Evolutionary conservation across 2,888 invertebrate genomes (phyloP), one percentile per base, ranked within the genome.

Genomic region (Drosophila ezoana): DNA sequence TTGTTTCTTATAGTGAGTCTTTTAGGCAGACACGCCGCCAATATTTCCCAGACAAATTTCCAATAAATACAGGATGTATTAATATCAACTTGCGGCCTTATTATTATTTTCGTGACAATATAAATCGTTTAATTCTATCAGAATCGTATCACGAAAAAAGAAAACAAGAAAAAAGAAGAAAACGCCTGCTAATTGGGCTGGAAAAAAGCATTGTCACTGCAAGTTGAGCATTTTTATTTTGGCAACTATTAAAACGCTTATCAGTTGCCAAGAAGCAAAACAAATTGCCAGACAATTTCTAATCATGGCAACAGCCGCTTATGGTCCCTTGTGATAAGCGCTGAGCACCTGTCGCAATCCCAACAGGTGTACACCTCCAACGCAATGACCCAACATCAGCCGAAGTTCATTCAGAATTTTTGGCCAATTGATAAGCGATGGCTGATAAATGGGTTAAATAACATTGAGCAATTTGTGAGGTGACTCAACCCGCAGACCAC

Each of bases 341-440:
- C 8, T 33, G 32, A 68, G 69, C 73, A 73, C 62, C 64, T 76
- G 78, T 57, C 63, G 28, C 44, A 56, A n/a, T 61, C 53, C 35
- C 65, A 69, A 28, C 28, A 28, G 28, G 28, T 28, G 28, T 8
- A 8, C 28, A 28, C 28, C 8, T 28, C 28, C 28, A 28, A 28
- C 28, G 28, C 28, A 8, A 28, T 28, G 28, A 28, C 28, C 28
- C 28, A 28, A 8, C 28, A 28, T 28, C 33, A 13, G 4, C 32
- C 20, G 35, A 56, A 60, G 33, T 81, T 81, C 81, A 81, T 81
- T 81, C 77, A 74, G 67, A 49, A 53, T 33, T 72, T 60, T 58
- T 35, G 44, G 49, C 16, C 9, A 59, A 28, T 14, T 58, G 84
- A 81, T 80, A 80, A 73, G 63, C 16, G 20, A 41, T 58, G 57